Conservation (phyloP, 2,113 vertebrate species). For the Puntigrus tetrazona region DNA sequence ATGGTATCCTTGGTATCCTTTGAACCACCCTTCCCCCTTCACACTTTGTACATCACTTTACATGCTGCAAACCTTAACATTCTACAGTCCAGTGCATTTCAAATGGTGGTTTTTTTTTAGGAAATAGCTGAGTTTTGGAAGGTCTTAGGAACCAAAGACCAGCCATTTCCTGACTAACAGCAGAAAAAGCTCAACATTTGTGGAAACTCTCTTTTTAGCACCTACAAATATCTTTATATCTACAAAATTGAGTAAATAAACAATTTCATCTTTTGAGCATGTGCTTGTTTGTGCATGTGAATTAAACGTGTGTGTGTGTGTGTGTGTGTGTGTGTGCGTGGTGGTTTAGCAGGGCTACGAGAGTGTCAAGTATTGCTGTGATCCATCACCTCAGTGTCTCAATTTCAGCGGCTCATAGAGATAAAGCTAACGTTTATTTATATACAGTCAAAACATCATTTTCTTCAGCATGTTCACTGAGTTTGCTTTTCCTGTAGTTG, state of each 20-base stretch:
- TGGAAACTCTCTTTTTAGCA: not conserved
- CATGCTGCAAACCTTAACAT: not conserved
- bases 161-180: not conserved
- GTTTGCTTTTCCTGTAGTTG: constrained; percentile 31
- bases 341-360: not conserved
- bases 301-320: not conserved
- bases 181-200: not conserved
- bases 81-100: not conserved
- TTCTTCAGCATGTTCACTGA: constrained; percentile 43
- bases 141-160: not conserved
- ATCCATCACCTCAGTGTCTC: constrained; percentile 10
- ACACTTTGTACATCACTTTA: too few relatives aligned
- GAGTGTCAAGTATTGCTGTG: not conserved
- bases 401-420: not conserved
- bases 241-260: not conserved
- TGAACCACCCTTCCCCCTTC: too few relatives aligned
- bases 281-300: not conserved
- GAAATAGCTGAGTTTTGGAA: not conserved
- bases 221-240: not conserved
- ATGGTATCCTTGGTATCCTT: not conserved
- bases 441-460: constrained; percentile 48
- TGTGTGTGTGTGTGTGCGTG: not conserved
- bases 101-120: not conserved
- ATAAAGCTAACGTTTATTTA: not conserved
- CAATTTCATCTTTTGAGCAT: not conserved